These are phyloP conservation scores for Ferrisia virgata DNA, from an alignment of 2,888 invertebrate species.

Conservation along the genomic window DNA sequence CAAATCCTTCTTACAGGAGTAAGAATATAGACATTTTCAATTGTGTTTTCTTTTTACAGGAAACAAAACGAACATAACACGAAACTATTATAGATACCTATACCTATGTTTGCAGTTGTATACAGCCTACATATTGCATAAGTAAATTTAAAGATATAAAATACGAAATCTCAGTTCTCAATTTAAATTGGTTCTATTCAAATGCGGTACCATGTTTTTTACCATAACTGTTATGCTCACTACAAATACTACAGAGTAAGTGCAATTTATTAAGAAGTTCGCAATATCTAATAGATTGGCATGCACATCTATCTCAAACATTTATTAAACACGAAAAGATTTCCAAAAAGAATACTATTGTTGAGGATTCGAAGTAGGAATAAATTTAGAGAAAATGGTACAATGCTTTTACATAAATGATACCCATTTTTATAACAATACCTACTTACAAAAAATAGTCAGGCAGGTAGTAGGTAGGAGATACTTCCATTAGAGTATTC, in stretches of 20 bases:
- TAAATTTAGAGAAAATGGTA: neutral
- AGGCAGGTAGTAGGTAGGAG: neutral
- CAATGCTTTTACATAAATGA: neutral
- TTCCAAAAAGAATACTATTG: neutral
- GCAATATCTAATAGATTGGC: neutral
- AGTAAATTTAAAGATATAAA: neutral
- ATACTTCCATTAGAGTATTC: neutral
- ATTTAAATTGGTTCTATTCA: neutral
- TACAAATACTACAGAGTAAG: neutral
- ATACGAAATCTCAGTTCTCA: neutral
- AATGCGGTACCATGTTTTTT: neutral
- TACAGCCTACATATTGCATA: too few relatives aligned
- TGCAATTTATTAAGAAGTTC: neutral
- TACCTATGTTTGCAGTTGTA: too few relatives aligned
- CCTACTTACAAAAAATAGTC: too few relatives aligned
- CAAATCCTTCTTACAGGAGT: too few relatives aligned
- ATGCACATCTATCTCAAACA: neutral
- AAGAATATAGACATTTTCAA: too few relatives aligned
- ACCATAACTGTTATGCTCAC: neutral
- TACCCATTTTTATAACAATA: neutral
- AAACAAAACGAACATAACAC: too few relatives aligned
- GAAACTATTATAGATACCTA: too few relatives aligned
- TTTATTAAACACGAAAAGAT: constrained; percentile 3
- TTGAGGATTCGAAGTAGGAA: neutral
- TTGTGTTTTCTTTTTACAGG: too few relatives aligned